phyloP scores from a whole-genome alignment of 2,888 invertebrate genomes.

The Hartigia nigra region DNA sequence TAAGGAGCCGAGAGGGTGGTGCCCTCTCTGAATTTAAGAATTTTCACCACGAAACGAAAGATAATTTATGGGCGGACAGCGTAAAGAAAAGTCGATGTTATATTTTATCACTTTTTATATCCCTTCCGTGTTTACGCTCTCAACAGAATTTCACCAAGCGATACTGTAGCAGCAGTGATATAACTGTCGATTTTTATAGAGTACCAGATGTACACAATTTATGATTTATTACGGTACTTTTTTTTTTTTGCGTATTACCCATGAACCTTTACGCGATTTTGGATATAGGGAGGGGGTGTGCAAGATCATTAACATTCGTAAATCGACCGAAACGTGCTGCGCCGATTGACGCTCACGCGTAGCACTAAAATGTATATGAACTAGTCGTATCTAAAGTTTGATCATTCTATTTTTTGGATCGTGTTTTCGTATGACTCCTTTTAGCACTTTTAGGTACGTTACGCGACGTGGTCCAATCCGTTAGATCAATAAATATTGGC shows the following conservation, averaged over 20 bases:
- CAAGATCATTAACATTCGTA: not conserved
- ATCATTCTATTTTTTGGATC: not conserved
- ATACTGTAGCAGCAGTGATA: not conserved
- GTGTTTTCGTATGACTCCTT: not conserved
- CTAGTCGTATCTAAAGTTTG: not conserved
- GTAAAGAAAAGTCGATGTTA: not conserved
- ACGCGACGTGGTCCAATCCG: not conserved
- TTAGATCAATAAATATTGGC: not conserved
- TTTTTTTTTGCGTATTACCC: not conserved
- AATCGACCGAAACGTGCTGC: not conserved
- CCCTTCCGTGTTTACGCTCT: not conserved
- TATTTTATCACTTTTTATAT: not conserved
- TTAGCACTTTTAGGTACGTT: not conserved
- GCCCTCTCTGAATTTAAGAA: not conserved
- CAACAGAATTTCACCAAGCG: not conserved
- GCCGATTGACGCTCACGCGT: not conserved
- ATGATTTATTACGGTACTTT: not conserved
- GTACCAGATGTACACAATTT: not conserved
- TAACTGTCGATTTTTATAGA: not conserved
- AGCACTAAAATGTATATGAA: not conserved
- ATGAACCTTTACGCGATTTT: not conserved
- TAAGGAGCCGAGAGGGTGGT: not conserved
- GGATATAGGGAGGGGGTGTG: not conserved
- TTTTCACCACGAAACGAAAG: not conserved
- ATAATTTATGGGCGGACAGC: not conserved